A percentile compares a stretch with the other conserved stretches of the same genome.
Evolutionary conservation across 2,113 vertebrate genomes (phyloP).

Genomic region (Lagopus muta): DNA sequence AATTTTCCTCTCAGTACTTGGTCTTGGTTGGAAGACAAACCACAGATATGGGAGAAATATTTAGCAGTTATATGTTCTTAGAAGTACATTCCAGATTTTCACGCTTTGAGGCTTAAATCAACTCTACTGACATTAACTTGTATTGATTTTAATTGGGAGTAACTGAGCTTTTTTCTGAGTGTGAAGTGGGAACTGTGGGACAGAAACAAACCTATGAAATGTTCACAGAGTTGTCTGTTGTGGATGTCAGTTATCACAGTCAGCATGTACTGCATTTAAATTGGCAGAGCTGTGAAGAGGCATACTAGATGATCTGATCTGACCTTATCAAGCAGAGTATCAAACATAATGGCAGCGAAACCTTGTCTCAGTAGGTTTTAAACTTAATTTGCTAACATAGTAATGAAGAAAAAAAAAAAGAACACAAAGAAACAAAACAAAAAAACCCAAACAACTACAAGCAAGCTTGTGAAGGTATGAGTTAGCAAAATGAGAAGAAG

Average conservation of each 20-base stretch:
- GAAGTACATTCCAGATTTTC: background rate
- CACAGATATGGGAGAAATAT: background rate
- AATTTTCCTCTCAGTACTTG: background rate
- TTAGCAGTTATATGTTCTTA: background rate
- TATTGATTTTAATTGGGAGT: background rate
- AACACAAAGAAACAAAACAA: too few species aligned
- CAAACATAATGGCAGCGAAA: background rate
- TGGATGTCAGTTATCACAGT: background rate
- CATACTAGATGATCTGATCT: background rate
- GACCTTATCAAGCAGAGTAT: background rate
- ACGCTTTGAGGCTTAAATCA: background rate
- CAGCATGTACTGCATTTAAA: background rate
- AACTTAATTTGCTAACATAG: background rate
- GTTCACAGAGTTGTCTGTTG: background rate
- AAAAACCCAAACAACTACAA: background rate
- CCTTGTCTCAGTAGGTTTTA: background rate
- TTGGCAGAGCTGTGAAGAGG: background rate
- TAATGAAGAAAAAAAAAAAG: background rate
- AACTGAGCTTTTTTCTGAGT: background rate
- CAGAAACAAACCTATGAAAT: background rate
- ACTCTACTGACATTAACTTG: background rate
- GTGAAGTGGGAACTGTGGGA: background rate
- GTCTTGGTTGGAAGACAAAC: background rate
- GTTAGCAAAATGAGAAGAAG: background rate
- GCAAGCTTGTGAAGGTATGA: background rate